Percentiles rank a stretch among this genome's conserved stretches.
Evolutionary conservation across 2,113 vertebrate species (phyloP).

Genomic region (Heterochromis multidens): DNA sequence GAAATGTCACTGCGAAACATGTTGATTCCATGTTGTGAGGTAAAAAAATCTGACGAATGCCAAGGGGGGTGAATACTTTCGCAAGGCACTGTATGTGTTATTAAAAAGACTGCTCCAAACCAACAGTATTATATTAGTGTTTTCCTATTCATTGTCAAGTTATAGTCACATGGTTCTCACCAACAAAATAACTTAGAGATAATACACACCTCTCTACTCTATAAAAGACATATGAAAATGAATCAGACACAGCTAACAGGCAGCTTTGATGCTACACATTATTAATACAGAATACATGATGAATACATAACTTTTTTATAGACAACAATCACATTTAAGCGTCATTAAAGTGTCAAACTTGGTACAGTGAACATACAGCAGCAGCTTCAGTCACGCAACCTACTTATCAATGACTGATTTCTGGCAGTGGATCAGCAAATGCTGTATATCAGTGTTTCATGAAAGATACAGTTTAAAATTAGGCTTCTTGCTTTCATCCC

Average conservation of each 20-base stretch:
- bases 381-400: slow-evolving; percentile 12
- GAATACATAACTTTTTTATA: slow-evolving; percentile 1
- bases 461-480: slow-evolving; percentile 7
- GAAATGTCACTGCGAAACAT: no score
- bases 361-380: not conserved
- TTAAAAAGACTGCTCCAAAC: no score
- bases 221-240: slow-evolving; percentile 1
- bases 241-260: not conserved
- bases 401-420: slow-evolving; percentile 39
- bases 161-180: not conserved
- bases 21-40: no score
- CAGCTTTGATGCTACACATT: slow-evolving; percentile 8
- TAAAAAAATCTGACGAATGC: no score
- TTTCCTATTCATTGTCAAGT: not conserved
- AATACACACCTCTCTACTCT: not conserved
- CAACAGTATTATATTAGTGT: not conserved
- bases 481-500: slow-evolving; percentile 17
- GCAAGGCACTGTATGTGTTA: no score
- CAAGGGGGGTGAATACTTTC: no score
- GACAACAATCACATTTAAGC: slow-evolving; percentile 26
- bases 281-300: slow-evolving; percentile 35
- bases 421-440: not conserved
- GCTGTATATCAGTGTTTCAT: not conserved
- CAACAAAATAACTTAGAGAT: not conserved
- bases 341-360: slow-evolving; percentile 18